These are phyloP conservation scores for Therioaphis trifolii DNA, from an alignment of 2,888 invertebrate genomes.

Conservation along the genomic window DNA sequence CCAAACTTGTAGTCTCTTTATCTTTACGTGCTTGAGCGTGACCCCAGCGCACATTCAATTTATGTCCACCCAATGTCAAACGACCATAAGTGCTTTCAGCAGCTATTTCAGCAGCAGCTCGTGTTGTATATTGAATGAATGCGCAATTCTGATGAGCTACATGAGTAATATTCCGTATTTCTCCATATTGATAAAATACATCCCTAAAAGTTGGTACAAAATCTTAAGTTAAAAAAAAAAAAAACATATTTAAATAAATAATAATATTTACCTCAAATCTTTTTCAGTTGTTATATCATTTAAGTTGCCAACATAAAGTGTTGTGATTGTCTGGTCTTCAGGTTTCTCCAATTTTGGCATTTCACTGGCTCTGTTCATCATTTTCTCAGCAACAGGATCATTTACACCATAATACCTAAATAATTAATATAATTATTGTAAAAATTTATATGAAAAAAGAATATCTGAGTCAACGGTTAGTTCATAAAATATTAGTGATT, in stretches of 20 bases:
- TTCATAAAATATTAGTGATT: too few species aligned
- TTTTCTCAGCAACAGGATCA: constrained; percentile 95
- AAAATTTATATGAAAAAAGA: too few species aligned
- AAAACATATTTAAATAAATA: not conserved
- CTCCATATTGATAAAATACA: constrained; percentile 98
- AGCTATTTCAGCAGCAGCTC: constrained; percentile 91
- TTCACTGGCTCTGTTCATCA: constrained; percentile 88
- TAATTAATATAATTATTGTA: not conserved
- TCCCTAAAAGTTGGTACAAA: constrained; percentile 73
- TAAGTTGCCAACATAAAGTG: constrained; percentile 95
- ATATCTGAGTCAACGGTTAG: too few species aligned
- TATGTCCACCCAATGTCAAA: constrained; percentile 83
- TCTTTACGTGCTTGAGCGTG: constrained; percentile 85
- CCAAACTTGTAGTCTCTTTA: constrained; percentile 67
- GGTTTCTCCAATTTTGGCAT: constrained; percentile 96
- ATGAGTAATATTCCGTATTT: constrained; percentile 92
- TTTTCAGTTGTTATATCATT: constrained; percentile 89
- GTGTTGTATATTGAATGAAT: constrained; percentile 94
- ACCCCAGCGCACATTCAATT: constrained; percentile 98
- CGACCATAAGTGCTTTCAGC: constrained; percentile 97
- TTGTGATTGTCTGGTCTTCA: constrained; percentile 95
- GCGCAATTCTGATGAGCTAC: constrained; percentile 95
- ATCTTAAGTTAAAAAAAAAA: not conserved
- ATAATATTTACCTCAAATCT: constrained; percentile 75
- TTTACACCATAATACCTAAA: constrained; percentile 89